Conservation (phyloP, 2,888 invertebrate species). For the Cataglyphis rosenhaueri region DNA sequence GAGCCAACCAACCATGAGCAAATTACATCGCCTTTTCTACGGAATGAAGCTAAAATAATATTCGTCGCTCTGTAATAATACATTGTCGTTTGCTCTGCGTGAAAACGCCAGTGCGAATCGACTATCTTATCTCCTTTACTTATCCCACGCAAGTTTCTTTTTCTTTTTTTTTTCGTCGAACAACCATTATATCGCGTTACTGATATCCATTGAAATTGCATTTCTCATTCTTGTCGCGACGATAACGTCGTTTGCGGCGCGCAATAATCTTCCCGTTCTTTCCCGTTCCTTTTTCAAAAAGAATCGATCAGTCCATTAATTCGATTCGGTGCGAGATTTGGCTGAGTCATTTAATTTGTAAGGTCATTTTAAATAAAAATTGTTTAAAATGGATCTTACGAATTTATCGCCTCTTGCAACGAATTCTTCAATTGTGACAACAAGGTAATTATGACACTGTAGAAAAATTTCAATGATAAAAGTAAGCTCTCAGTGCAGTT, state of each 20-base stretch:
- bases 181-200: background rate
- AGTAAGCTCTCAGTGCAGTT: background rate
- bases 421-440: background rate
- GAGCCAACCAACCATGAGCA: conserved; percentile 31
- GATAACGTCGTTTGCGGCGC: background rate
- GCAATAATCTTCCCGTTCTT: background rate
- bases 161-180: background rate
- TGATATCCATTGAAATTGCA: background rate
- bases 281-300: background rate
- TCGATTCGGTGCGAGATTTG: background rate
- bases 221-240: conserved; percentile 16
- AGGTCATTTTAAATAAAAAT: background rate
- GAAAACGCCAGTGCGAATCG: conserved; percentile 7
- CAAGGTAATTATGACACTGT: conserved; percentile 1
- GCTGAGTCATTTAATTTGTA: background rate
- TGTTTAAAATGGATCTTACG: background rate
- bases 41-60: conserved; percentile 6
- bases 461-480: conserved; percentile 5
- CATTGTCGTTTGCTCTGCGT: background rate
- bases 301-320: conserved; percentile 2
- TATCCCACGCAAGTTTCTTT: background rate
- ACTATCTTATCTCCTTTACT: background rate
- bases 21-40: conserved; percentile 37
- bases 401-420: conserved; percentile 8
- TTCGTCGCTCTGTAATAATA: conserved; percentile 19